Conservation (phyloP, 2,888 invertebrate genomes). For the Cryptocheilus praepositus region DNA sequence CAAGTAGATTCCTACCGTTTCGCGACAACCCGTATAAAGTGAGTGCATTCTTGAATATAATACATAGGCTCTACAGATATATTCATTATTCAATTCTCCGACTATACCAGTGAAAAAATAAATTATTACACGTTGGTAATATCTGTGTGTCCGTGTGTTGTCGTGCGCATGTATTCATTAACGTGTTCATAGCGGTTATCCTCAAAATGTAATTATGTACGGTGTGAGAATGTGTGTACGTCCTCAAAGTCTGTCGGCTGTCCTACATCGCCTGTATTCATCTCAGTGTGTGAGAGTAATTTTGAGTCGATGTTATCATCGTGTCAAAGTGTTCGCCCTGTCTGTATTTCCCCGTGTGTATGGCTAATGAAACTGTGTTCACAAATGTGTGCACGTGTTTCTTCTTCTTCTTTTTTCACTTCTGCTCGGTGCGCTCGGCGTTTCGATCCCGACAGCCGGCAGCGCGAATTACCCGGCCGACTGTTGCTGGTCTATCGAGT, state of each 20-base stretch:
- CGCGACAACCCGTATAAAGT: slow-evolving; percentile 64
- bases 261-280: background rate
- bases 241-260: slow-evolving; percentile 4
- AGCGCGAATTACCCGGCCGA: background rate
- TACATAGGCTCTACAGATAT: slow-evolving; percentile 74
- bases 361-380: slow-evolving; percentile 8
- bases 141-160: slow-evolving; percentile 56
- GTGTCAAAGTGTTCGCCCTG: background rate
- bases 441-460: no score
- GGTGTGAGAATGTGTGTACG: slow-evolving; percentile 10
- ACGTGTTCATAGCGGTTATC: slow-evolving; percentile 4
- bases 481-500: slow-evolving; percentile 1
- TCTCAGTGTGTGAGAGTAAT: no score
- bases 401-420: no score
- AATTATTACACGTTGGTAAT: slow-evolving; percentile 73
- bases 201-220: background rate
- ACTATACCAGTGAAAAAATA: slow-evolving; percentile 75
- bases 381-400: no score
- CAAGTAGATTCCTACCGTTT: slow-evolving; percentile 51
- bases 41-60: slow-evolving; percentile 71
- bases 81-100: slow-evolving; percentile 64
- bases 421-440: no score
- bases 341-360: background rate
- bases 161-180: slow-evolving; percentile 34
- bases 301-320: no score